Base-by-base conservation (phyloP, 2,113 vertebrate species). In the Tautogolabrus adspersus region DNA sequence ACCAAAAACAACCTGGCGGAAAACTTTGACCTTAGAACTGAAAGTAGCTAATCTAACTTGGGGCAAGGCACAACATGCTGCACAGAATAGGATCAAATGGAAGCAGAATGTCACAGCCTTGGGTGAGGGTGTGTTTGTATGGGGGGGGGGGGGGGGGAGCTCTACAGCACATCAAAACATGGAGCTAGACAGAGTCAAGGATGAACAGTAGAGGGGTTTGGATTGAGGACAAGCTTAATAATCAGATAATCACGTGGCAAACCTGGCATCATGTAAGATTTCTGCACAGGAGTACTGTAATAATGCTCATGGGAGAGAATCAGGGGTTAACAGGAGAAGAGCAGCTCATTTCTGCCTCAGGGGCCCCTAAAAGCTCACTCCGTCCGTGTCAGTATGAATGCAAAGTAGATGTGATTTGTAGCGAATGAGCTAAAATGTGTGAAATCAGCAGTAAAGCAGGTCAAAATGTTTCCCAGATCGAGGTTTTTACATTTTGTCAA, bases 361-460 rank as follows among this genome's bases (percentile, higher is more conserved):
- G 74, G 52, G 57, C 42, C 38, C 68, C 71, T 49, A 21, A 58
- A 40, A 68, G 68, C 49, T 78, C 47, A 44, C 22, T 62, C 58
- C 23, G 2, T 19, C 30, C 30, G 18, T 60, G 76, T 65, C 59
- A 40, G 23, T 37, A 26, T 52, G 52, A 47, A 84, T 70, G 46
- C 52, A 66, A 65, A 77, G 19, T 26, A 19, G 23, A 52, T 22
- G 42, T 62, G 55, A 72, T 52, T 72, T 19, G 59, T 49, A 42
- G n/a, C 42, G 72, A 75, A 68, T 47, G 62, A 72, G 64, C 34
- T 57, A 16, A 75, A 71, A 42, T 69, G 67, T 79, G 57, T 61
- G 51, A 59, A 49, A 66, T 78, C 58, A 59, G 15, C 21, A 30
- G 9, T 21, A 22, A 62, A 70, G 51, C 40, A 10, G 74, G 79